A percentile compares a stretch with the other conserved stretches of the same genome.
These are phyloP conservation scores for Heloderma charlesbogerti DNA, from an alignment of 2,113 vertebrate species.

Conservation along the genomic window DNA sequence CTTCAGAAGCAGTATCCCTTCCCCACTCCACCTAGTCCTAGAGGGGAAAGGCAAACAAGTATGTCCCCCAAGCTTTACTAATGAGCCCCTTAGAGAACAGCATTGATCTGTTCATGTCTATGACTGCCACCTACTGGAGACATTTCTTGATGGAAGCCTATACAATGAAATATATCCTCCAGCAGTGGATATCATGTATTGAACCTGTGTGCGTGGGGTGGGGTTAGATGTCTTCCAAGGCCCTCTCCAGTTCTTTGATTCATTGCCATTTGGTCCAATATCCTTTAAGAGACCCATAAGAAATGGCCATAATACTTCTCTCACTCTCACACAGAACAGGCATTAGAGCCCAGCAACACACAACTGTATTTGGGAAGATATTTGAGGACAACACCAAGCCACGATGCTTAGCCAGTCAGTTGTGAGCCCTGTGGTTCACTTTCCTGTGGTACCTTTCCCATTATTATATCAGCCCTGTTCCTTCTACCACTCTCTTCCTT, in stretches of 20 bases:
- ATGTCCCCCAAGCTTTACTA: background rate
- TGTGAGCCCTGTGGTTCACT: too few species aligned
- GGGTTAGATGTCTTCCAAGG: background rate
- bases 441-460: too few species aligned
- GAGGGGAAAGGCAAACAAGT: background rate
- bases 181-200: too few species aligned
- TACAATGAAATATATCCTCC: too few species aligned
- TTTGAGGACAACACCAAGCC: too few species aligned
- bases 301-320: background rate
- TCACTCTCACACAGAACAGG: background rate
- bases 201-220: too few species aligned
- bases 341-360: too few species aligned
- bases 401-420: too few species aligned
- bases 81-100: background rate
- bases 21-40: too few species aligned
- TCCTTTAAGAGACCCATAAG: background rate
- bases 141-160: background rate
- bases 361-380: too few species aligned
- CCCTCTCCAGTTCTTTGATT: background rate
- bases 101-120: background rate
- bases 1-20: background rate
- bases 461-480: background rate
- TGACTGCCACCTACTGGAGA: background rate
- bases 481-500: background rate
- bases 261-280: background rate